phyloP scores from a whole-genome alignment of 2,797 vertebrate genomes.

The Emys orbicularis region DNA sequence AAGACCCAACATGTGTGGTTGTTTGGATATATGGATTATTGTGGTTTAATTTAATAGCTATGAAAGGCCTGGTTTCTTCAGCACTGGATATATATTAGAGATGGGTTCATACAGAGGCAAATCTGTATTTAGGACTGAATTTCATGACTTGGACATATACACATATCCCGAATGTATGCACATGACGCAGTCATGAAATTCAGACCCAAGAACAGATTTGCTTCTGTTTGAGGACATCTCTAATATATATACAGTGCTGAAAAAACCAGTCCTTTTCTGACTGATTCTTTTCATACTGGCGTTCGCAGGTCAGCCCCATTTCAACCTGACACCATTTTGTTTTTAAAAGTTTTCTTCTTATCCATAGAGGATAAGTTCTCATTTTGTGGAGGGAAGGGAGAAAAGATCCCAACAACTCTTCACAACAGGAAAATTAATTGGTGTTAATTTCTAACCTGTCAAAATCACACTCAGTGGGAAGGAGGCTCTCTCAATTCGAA shows the following conservation, averaged over 20 bases:
- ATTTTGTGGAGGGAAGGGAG: not conserved
- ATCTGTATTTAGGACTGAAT: fast-evolving
- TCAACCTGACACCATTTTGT: not conserved
- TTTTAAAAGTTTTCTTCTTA: not conserved
- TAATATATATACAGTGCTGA: not conserved
- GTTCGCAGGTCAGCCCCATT: fast-evolving
- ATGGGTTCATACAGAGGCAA: not conserved
- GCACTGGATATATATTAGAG: too few relatives aligned
- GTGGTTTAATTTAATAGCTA: too few relatives aligned
- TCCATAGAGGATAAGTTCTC: fast-evolving
- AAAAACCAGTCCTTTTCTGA: fast-evolving
- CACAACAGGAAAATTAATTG: too few relatives aligned
- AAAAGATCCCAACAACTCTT: fast-evolving
- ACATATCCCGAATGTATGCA: too few relatives aligned
- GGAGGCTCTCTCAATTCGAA: not conserved
- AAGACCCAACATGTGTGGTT: too few relatives aligned
- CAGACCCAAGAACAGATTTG: not conserved
- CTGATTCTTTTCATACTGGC: not conserved
- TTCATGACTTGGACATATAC: too few relatives aligned
- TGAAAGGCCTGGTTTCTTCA: too few relatives aligned
- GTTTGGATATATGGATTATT: too few relatives aligned
- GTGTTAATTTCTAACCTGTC: too few relatives aligned
- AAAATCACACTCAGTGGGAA: not conserved
- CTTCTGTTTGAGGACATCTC: too few relatives aligned
- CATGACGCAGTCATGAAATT: not conserved